Percentiles rank a stretch among this genome's conserved stretches.
These are phyloP conservation scores for Urechis unicinctus DNA, from an alignment of 2,888 invertebrate species.

Conservation along the genomic window DNA sequence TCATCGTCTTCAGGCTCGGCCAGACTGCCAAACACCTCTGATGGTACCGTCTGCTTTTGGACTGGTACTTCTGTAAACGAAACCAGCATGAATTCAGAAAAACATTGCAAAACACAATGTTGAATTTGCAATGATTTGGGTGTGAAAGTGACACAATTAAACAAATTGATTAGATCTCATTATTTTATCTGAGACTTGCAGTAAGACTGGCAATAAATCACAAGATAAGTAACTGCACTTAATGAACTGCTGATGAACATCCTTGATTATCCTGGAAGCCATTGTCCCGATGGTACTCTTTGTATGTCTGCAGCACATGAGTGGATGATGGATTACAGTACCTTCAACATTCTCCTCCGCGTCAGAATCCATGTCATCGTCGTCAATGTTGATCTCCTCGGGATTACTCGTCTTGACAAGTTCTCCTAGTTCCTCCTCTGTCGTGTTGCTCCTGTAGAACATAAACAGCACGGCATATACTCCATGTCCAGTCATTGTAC, in stretches of 20 bases:
- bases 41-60: constrained; percentile 75
- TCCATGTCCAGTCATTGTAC: no score
- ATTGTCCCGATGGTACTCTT: no score
- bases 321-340: constrained; percentile 6
- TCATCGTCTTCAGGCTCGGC: background rate
- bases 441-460: constrained; percentile 40
- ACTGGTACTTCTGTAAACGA: constrained; percentile 39
- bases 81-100: constrained; percentile 3
- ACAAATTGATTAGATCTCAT: no score
- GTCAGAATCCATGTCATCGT: constrained; percentile 42
- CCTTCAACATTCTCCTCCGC: constrained; percentile 45
- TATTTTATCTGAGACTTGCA: no score
- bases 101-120: no score
- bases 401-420: constrained; percentile 45
- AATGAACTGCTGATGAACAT: no score
- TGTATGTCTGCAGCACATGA: background rate
- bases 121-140: no score
- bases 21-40: constrained; percentile 75
- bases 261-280: no score
- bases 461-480: no score
- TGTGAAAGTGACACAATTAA: no score
- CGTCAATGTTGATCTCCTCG: constrained; percentile 49
- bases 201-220: no score
- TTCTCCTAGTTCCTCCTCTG: constrained; percentile 43
- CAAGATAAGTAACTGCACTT: no score